phyloP scores from a whole-genome alignment of 1,140 invertebrate genomes.

The Euura saliciscinereae region DNA sequence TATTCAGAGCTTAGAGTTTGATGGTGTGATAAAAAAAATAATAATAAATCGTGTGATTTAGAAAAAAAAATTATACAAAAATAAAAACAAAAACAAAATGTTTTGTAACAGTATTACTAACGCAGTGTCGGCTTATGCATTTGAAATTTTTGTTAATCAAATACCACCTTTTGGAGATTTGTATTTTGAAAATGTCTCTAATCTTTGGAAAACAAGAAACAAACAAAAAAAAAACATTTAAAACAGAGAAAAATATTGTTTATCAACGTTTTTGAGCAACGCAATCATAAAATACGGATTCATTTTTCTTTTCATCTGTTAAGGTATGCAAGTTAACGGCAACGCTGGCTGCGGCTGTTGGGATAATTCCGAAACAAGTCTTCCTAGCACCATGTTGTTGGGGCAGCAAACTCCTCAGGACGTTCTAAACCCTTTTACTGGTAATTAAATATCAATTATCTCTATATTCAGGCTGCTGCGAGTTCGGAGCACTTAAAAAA shows the following conservation, averaged over 20 bases:
- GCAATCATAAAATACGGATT: neutral
- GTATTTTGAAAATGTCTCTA: too few relatives aligned
- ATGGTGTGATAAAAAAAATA: too few relatives aligned
- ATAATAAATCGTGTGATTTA: too few relatives aligned
- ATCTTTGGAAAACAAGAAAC: too few relatives aligned
- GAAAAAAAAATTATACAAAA: neutral
- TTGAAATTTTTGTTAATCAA: neutral
- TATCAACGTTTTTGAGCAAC: too few relatives aligned
- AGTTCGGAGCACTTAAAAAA: too few relatives aligned
- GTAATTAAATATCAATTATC: constrained; percentile 31
- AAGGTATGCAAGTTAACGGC: constrained; percentile 60
- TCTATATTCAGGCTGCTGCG: too few relatives aligned
- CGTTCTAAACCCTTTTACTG: constrained; percentile 54
- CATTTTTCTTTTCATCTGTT: constrained; percentile 17
- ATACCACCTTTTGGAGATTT: too few relatives aligned
- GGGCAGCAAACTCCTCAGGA: constrained; percentile 58
- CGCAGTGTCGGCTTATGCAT: neutral
- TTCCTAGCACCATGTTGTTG: constrained; percentile 54
- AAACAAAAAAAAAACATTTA: neutral
- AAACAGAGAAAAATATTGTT: too few relatives aligned
- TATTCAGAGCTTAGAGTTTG: too few relatives aligned
- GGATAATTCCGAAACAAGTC: constrained; percentile 58
- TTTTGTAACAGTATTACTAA: neutral
- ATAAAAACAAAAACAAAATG: neutral
- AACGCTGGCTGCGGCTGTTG: constrained; percentile 58